Evolutionary conservation across 2,113 vertebrate genomes (phyloP), one percentile per base, ranked within the genome.

Genomic region (Phalacrocorax pelagicus): DNA sequence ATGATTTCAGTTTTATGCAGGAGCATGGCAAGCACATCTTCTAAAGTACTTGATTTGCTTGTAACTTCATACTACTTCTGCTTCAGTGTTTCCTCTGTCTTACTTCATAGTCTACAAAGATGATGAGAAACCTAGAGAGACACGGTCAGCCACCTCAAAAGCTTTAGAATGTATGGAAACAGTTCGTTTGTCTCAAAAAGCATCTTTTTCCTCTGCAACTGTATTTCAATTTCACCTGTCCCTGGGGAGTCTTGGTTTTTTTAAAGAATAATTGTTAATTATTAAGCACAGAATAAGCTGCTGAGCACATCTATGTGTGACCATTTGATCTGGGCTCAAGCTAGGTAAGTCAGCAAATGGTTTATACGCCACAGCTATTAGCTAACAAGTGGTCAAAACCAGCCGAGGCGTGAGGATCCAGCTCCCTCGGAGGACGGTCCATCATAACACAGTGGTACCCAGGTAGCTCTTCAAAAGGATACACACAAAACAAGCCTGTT

Each of bases 1-100:
- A 17, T 29, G 44, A 62, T 40, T 74, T 66, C 30, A 58, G 15
- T 40, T 91, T 46, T 46, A 47, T 8, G 47, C 26, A 78, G 20
- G 29, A 63, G 12, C 3, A 8, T 27, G 13, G 4, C 0, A 0
- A 82, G 40, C 26, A 63, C 17, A 24, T 16, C 36, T 80, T 67
- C 67, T 47, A 18, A 61, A 87, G 19, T 44, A 44, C 22, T 67
- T 38, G 4, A 47, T 65, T 69, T 83, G n/a, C 47, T 79, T 65
- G 27, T 69, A 82, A 65, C 36, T 22, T 73, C 40, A 6, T 40
- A 52, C 3, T 19, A 46, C 22, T 80, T 49, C n/a, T 46, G 21
- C 30, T 89, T 63, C 70, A 84, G 34, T 17, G 21, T 58, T 85
- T 63, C 15, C 19, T 66, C 46, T 52, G 11, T 59, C 51, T 83